Percentiles rank a stretch among this genome's conserved stretches.
These are phyloP conservation scores for Astropecten irregularis DNA, from an alignment of 53 echinoderm and acorn worm genomes.

Conservation along the genomic window DNA sequence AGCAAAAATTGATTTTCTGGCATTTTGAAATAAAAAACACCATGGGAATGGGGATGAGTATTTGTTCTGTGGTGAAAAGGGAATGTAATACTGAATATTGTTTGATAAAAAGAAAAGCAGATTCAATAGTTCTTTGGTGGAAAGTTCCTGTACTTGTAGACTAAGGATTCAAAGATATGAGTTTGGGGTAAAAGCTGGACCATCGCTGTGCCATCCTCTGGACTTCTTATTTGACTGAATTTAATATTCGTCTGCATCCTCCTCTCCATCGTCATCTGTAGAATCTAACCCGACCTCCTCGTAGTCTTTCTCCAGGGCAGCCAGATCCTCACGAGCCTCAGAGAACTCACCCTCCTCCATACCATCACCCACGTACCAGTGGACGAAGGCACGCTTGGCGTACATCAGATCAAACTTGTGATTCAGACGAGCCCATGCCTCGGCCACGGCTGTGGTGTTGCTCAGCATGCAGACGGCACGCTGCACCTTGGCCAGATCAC, in stretches of 20 bases:
- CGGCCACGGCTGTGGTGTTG: slow-evolving; percentile 98
- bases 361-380: slow-evolving; percentile 85
- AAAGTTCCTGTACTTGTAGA: too few relatives aligned
- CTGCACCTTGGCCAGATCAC: slow-evolving; percentile 99
- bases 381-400: slow-evolving; percentile 96
- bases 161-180: too few relatives aligned
- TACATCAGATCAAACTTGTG: slow-evolving; percentile 99
- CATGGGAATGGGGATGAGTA: too few relatives aligned
- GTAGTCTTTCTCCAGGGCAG: slow-evolving; percentile 90
- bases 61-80: too few relatives aligned
- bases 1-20: too few relatives aligned
- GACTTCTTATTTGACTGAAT: too few relatives aligned
- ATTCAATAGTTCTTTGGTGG: too few relatives aligned
- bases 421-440: slow-evolving; percentile 98
- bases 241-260: not conserved
- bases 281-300: slow-evolving; percentile 59
- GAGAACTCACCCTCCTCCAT: slow-evolving; percentile 97
- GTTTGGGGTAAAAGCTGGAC: too few relatives aligned
- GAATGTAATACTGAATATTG: too few relatives aligned
- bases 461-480: slow-evolving; percentile 99
- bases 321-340: slow-evolving; percentile 95
- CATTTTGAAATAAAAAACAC: too few relatives aligned
- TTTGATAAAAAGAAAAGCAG: too few relatives aligned
- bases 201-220: too few relatives aligned
- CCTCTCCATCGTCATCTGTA: slow-evolving; percentile 68